These are phyloP conservation scores for Dromas ardeola DNA, from an alignment of 2,113 vertebrate species.

Conservation along the genomic window DNA sequence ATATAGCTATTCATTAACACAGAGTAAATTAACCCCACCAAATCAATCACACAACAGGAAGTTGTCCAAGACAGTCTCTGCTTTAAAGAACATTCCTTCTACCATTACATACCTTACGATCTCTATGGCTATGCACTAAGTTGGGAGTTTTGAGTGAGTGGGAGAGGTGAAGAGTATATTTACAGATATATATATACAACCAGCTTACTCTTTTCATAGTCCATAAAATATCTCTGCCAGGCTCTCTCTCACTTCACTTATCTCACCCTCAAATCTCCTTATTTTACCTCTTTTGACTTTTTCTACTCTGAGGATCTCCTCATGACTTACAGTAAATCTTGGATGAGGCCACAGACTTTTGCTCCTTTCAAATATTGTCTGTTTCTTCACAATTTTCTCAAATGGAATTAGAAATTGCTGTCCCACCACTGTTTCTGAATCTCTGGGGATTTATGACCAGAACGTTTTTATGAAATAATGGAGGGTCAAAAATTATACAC, in stretches of 20 bases:
- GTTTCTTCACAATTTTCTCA: not conserved
- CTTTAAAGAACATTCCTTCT: not conserved
- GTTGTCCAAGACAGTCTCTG: not conserved
- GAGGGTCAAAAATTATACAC: not conserved
- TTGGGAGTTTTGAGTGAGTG: not conserved
- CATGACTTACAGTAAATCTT: not conserved
- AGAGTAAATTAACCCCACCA: not conserved
- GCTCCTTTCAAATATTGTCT: not conserved
- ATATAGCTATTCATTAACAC: not conserved
- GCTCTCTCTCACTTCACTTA: not conserved
- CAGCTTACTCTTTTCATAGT: not conserved
- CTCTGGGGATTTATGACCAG: not conserved
- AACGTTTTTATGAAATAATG: not conserved
- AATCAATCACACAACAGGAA: not conserved
- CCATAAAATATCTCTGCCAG: not conserved
- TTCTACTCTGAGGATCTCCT: not conserved
- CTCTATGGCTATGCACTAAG: not conserved
- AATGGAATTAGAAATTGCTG: not conserved
- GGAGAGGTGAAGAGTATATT: not conserved
- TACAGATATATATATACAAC: not conserved
- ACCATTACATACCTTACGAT: not conserved
- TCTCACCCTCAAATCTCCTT: not conserved
- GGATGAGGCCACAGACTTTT: not conserved
- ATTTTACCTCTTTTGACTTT: not conserved
- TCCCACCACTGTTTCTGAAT: not conserved